Base-by-base conservation (phyloP, 2,797 vertebrate genomes). In the Brachymystax lenok region DNA sequence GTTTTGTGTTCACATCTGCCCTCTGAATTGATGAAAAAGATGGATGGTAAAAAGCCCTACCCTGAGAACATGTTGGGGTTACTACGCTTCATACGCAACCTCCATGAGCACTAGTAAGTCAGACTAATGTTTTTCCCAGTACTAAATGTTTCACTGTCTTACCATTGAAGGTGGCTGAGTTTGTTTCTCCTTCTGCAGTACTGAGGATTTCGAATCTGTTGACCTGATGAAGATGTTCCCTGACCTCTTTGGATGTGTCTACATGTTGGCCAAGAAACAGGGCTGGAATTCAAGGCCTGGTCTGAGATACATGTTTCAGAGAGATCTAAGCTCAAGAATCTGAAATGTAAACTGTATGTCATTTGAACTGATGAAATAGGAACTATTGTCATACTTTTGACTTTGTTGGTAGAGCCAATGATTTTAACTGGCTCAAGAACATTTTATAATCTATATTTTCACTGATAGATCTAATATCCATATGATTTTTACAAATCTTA, bases 61-160 rank as follows among this genome's bases (percentile, higher is more conserved):
- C 46, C 84, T 21, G 78, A 87, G 0, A 87, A 85, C 79, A 82
- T 51, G 0, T 1, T 91, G 7, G 91, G 82, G 30, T 83, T 93
- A 52, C 40, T 93, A 69, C 86, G 89, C 50, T 92, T 89, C 73
- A 88, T 91, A 50, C 82, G 89, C 13, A 93, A 86, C 80, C 74
- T 90, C 21, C 67, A 56, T 3, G 81, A 33, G 66, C 90, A 92
- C 77, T 19, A 85, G 92, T 93, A 30, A 88, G 21, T 7, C 21
- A 61, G 19, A 19, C 17, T n/a, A n/a, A n/a, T n/a, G 5, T n/a
- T 70, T 21, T 19, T 5, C 10, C 10, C 10, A 3, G 12, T 12
- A 46, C n/a, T 27, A 27, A 12, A 24, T 0, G 5, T 56, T 56
- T 27, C 8, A 35, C 12, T 33, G 14, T 66, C 13, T 16, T 66